Conservation (phyloP, 2,888 invertebrate genomes). For the Automeris io region DNA sequence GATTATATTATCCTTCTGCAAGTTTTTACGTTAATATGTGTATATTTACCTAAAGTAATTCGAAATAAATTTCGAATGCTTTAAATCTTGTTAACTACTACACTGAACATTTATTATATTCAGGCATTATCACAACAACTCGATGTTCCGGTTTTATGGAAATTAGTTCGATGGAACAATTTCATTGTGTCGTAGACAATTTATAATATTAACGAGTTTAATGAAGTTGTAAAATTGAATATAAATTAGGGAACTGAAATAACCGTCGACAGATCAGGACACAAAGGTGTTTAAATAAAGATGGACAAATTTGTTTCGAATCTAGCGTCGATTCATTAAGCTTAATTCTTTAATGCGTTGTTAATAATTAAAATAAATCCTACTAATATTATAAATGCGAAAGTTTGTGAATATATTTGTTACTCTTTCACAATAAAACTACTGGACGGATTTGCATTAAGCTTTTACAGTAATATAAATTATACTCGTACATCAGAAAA, state of each 20-base stretch:
- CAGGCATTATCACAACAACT: conserved; percentile 11
- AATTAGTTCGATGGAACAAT: conserved; percentile 17
- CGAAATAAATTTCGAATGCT: too few species aligned
- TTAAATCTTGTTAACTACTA: too few species aligned
- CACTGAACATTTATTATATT: conserved; percentile 2
- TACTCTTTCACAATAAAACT: too few species aligned
- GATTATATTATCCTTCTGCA: background rate
- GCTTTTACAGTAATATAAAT: too few species aligned
- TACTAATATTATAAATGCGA: too few species aligned
- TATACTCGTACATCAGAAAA: too few species aligned
- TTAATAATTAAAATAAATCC: too few species aligned
- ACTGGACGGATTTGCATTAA: too few species aligned
- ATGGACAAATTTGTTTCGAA: background rate
- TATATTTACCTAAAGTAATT: too few species aligned
- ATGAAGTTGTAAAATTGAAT: conserved; percentile 9
- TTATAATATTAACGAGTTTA: conserved; percentile 10
- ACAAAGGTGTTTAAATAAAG: background rate
- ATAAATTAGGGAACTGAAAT: conserved; percentile 9
- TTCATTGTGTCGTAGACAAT: conserved; percentile 8
- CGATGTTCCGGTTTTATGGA: conserved; percentile 17
- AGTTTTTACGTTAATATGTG: background rate
- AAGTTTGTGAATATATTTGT: too few species aligned
- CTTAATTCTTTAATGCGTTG: too few species aligned
- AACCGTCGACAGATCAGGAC: conserved; percentile 5
- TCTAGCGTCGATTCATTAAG: background rate